Evolutionary conservation across 2,113 vertebrate genomes (phyloP), one percentile per base, ranked within the genome.

Genomic region (Synodontis membranacea): DNA sequence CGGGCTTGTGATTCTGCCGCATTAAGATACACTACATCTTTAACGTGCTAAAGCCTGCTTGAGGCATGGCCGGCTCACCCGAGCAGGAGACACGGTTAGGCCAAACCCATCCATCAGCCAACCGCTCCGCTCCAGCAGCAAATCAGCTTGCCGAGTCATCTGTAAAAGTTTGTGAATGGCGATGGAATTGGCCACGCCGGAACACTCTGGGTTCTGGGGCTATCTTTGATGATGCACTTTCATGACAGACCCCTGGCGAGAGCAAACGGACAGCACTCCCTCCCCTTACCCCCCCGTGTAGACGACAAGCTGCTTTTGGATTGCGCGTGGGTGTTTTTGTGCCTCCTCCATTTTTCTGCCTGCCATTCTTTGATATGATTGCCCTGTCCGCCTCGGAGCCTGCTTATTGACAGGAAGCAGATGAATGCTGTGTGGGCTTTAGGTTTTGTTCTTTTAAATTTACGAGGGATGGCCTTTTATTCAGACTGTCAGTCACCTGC

Each of bases 301-400:
- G 80, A 91, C 76, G 86, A 87, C 15, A 87, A 91, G 91, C 91
- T 91, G 90, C 91, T 91, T 90, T 91, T 68, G 81, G 87, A 88
- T 86, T 60, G 56, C 82, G 86, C 86, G 85, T 84, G 90, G 91
- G 92, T 89, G 89, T 91, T 85, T 83, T 90, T 84, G 28, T 28
- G 60, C 91, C 91, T 91, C 91, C 93, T 88, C 90, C 86, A 91
- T 76, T 88, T 87, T 84, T 85, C 88, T 58, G 86, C 34, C 88
- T 83, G 31, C 76, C 84, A 82, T 50, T 87, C 88, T 88, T 86
- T 83, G 70, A 82, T 89, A 81, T 74, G 84, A 78, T 86, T 89
- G 66, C 54, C 68, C 58, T 62, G 86, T 75, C 84, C 74, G 81
- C 84, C 78, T 84, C 44, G 31, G 66, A 88, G 86, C 64, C 64